Conservation (phyloP, 2,797 vertebrate genomes). For the Enteromius mattozi region DNA sequence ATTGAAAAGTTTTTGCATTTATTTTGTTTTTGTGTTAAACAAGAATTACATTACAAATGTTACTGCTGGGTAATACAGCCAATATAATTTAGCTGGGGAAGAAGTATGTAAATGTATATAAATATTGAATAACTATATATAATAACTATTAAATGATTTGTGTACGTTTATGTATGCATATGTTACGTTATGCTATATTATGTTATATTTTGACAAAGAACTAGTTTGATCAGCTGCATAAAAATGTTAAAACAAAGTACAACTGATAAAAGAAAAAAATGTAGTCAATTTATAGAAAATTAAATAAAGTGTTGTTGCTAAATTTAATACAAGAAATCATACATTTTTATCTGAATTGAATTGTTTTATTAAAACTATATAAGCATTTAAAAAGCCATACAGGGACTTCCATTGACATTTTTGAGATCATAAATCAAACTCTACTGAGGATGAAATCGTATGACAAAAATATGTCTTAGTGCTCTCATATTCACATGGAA, state of each 20-base stretch:
- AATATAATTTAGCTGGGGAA: no score
- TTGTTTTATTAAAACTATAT: background rate
- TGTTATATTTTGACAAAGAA: background rate
- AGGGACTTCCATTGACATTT: background rate
- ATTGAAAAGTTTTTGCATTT: background rate
- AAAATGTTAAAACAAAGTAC: background rate
- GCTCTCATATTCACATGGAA: background rate
- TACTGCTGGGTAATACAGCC: background rate
- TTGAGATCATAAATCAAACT: background rate
- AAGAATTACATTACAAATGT: background rate
- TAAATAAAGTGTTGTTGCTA: background rate
- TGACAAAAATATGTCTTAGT: background rate
- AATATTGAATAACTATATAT: no score
- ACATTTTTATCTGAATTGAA: background rate
- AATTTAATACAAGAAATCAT: background rate
- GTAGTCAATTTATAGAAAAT: no score
- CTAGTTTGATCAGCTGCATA: background rate
- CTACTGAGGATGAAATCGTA: background rate
- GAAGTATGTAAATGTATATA: no score
- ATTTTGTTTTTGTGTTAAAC: background rate
- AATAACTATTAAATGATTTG: no score
- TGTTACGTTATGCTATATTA: background rate
- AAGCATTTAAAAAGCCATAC: background rate
- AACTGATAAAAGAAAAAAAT: no score
- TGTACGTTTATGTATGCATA: no score